These are phyloP conservation scores for Eurois occulta DNA, from an alignment of 2,888 invertebrate species.

Conservation along the genomic window DNA sequence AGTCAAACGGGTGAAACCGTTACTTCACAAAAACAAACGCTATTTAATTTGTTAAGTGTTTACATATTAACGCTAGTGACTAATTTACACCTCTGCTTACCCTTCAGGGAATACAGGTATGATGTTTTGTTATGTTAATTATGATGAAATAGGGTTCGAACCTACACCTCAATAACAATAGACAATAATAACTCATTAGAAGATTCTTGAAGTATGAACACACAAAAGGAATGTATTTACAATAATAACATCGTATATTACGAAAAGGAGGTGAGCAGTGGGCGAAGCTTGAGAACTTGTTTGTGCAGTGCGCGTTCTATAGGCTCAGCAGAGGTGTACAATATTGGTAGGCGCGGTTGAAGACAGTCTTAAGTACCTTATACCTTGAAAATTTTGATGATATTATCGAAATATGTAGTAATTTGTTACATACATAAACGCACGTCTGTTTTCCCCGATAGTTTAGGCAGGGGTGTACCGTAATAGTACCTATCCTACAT, in stretches of 20 bases:
- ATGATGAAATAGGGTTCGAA: neutral
- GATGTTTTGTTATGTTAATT: neutral
- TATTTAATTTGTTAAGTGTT: too few species aligned
- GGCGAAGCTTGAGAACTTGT: constrained; percentile 37
- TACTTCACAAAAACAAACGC: too few species aligned
- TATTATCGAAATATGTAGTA: neutral
- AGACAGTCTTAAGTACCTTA: neutral
- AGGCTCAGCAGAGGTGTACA: constrained; percentile 28
- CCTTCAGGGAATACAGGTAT: neutral
- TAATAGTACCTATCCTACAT: too few species aligned
- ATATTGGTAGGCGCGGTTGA: neutral
- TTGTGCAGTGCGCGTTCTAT: constrained; percentile 14
- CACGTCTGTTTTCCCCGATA: too few species aligned
- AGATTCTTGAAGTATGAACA: constrained; percentile 7
- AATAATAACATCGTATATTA: constrained; percentile 41
- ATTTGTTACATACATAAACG: too few species aligned
- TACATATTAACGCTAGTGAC: too few species aligned
- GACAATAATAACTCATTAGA: constrained; percentile 26
- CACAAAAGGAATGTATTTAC: constrained; percentile 36
- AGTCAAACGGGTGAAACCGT: too few species aligned
- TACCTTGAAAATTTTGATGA: neutral
- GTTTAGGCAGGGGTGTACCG: too few species aligned
- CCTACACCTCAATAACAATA: constrained; percentile 21
- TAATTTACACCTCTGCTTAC: too few species aligned
- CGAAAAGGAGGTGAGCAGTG: constrained; percentile 41